Evolutionary conservation across 2,797 vertebrate species (phyloP).

Genomic region (Lates japonicus): DNA sequence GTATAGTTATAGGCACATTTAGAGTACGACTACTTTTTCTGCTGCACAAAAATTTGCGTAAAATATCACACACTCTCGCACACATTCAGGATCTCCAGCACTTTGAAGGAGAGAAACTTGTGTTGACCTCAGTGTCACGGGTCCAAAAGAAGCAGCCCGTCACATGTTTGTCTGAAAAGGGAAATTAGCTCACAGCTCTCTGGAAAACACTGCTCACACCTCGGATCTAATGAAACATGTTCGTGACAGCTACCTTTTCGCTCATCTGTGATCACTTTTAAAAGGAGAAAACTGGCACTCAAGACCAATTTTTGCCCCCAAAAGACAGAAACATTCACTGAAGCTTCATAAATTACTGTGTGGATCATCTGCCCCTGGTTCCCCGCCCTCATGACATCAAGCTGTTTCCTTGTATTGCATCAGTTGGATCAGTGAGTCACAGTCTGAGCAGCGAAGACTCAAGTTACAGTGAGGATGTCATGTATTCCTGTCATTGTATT

Average conservation of each 20-base stretch:
- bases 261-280: slow-evolving; percentile 19
- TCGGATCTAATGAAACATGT: slow-evolving; percentile 49
- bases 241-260: neutral
- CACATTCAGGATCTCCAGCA: slow-evolving; percentile 47
- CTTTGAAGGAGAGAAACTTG: slow-evolving; percentile 25
- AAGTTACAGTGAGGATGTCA: slow-evolving; percentile 3
- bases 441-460: slow-evolving; percentile 21
- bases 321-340: slow-evolving; percentile 11
- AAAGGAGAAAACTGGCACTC: slow-evolving; percentile 4
- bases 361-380: slow-evolving; percentile 24
- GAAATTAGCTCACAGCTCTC: slow-evolving; percentile 40
- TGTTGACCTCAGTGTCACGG: slow-evolving; percentile 58
- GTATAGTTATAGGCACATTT: slow-evolving; percentile 39
- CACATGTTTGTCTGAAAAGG: slow-evolving; percentile 33
- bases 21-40: neutral
- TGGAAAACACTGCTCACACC: slow-evolving; percentile 42
- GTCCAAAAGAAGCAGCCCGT: slow-evolving; percentile 23
- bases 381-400: slow-evolving; percentile 44
- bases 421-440: slow-evolving; percentile 61
- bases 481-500: neutral
- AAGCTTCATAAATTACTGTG: slow-evolving; percentile 27
- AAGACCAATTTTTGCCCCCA: neutral
- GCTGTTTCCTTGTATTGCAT: slow-evolving; percentile 64
- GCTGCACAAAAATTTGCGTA: slow-evolving; percentile 12
- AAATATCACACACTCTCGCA: slow-evolving; percentile 37